Evolutionary conservation across 2,888 invertebrate species (phyloP), one percentile per base, ranked within the genome.

Genomic region (Leptinotarsa peninsularis): DNA sequence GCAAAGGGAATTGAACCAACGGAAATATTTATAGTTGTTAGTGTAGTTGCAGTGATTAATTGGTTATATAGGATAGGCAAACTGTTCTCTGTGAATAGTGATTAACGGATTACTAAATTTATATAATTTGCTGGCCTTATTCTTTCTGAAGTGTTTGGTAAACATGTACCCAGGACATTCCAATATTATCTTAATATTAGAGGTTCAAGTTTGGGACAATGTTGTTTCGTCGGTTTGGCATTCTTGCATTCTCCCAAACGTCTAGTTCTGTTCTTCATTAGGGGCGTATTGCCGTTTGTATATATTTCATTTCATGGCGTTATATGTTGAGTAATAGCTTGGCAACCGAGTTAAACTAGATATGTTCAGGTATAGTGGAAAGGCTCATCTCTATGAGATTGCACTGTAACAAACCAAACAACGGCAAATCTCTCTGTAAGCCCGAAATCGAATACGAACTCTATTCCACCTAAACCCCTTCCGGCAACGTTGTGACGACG

Each of bases 351-450:
- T 58, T 23, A 23, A 58, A 58, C 58, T 58, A 58, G 58, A 56
- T 67, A 17, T 60, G 58, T 68, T 15, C 68, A 67, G 67, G 68
- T 67, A 67, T 56, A 69, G 68, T 68, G 33, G 54, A 60, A 70
- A 21, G 71, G 67, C 72, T 75, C 75, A 78, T 75, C 74, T 74
- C 72, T 52, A 56, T 72, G 73, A 78, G 70, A 78, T 78, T 78
- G 75, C 78, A 69, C 76, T 73, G 81, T 80, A 81, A 81, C 81
- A 84, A 85, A 84, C 84, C 84, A 85, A 85, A 84, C 85, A 84
- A 83, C 77, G 82, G 82, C 83, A 85, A 85, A 85, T 85, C 85
- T 85, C 82, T 63, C 79, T 80, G 80, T 84, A 85, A 85, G 83
- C 84, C 81, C 79, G 81, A 84, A 85, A 85, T 84, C 84, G 85